Evolutionary conservation across 2,888 invertebrate genomes (phyloP), one percentile per base, ranked within the genome.

Genomic region (Drosophila cognata): DNA sequence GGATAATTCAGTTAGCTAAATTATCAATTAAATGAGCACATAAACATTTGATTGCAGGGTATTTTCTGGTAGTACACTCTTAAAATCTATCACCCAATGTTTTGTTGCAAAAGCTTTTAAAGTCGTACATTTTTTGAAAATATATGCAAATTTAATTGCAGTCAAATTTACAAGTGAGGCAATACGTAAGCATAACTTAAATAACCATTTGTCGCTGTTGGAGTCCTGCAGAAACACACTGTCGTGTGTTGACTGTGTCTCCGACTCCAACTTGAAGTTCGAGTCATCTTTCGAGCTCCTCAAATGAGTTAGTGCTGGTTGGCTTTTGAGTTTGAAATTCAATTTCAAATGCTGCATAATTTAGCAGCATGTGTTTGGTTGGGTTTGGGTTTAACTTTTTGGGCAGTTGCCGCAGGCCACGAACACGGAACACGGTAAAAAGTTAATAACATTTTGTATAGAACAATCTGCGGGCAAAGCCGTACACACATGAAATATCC

Each of bases 81-180:
- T 10, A 1, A 13, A 16, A 8, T 11, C 11, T 2, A 18, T n/a
- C 48, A 13, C n/a, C n/a, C 48, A 33, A 46, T 63, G 46, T 51
- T 29, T n/a, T 31, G 18, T 21, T 38, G 41, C 25, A 25, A 68
- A 78, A 52, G 81, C 78, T 78, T 72, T 81, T 72, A 77, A 68
- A 69, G 60, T 66, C 57, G 31, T 64, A 77, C 68, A 77, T 76
- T 75, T 87, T 90, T 84, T 87, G 88, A 77, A 87, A 87, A 90
- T 90, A 79, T 82, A 87, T 87, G 87, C 82, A 87, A 90, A 87
- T 90, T 89, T 90, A 87, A 87, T 87, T 87, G 90, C 87, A 89
- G 82, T 75, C 71, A 74, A 90, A 87, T 87, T 89, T 87, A 78
- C 78, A 72, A 82, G 70, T 72, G 69, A 59, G 62, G 77, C 71